Evolutionary conservation across 2,888 invertebrate species (phyloP).

Genomic region (Tyria jacobaeae): DNA sequence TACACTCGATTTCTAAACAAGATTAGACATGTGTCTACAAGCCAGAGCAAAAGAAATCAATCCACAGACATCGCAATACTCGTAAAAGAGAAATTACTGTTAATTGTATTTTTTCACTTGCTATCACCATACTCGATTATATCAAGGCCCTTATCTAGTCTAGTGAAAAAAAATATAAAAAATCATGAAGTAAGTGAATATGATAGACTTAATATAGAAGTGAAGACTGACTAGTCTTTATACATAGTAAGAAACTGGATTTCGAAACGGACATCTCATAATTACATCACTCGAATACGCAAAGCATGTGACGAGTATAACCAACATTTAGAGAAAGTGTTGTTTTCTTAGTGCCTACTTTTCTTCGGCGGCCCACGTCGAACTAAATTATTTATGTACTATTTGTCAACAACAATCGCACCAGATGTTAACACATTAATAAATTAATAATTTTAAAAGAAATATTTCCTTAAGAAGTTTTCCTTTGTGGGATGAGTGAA

Average conservation of each 20-base stretch:
- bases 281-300: slow-evolving; percentile 15
- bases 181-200: slow-evolving; percentile 46
- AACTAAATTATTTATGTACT: slow-evolving; percentile 22
- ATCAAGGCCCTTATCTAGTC: slow-evolving; percentile 51
- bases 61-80: slow-evolving; percentile 23
- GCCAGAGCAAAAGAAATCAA: slow-evolving; percentile 5
- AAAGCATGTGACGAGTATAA: slow-evolving; percentile 22
- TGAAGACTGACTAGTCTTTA: slow-evolving; percentile 40
- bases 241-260: slow-evolving; percentile 29
- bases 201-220: too few relatives aligned
- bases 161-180: slow-evolving; percentile 52
- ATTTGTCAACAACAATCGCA: slow-evolving; percentile 16
- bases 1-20: slow-evolving; percentile 1
- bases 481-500: too few relatives aligned
- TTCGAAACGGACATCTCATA: slow-evolving; percentile 29
- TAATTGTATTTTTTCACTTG: slow-evolving; percentile 49
- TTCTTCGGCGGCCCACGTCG: slow-evolving; percentile 19
- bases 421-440: too few relatives aligned
- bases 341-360: slow-evolving; percentile 30
- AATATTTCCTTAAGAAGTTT: too few relatives aligned
- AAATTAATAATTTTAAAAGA: too few relatives aligned
- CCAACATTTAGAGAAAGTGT: slow-evolving; percentile 35
- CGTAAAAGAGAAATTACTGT: slow-evolving; percentile 39
- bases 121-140: slow-evolving; percentile 39
- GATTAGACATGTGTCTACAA: slow-evolving; percentile 1